Percentiles rank a stretch among this genome's conserved stretches.
These are phyloP conservation scores for Bombycilla garrulus DNA, from an alignment of 2,113 vertebrate species.

Conservation along the genomic window DNA sequence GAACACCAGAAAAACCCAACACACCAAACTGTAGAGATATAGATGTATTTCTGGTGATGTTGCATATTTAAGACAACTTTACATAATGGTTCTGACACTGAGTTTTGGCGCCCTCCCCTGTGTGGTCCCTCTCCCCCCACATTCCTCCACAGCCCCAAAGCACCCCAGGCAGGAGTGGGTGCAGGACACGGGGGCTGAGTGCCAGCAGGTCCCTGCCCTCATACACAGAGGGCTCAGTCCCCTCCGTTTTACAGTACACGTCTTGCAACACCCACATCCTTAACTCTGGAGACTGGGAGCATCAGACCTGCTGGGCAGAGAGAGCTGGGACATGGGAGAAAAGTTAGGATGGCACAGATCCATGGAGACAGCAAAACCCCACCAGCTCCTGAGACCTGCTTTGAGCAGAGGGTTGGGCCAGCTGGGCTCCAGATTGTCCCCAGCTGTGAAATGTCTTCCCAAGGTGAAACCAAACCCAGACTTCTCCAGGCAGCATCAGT, in stretches of 20 bases:
- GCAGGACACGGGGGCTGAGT: not conserved
- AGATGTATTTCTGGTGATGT: conserved; percentile 55
- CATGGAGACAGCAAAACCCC: not conserved
- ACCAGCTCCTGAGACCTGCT: not conserved
- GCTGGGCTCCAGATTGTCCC: not conserved
- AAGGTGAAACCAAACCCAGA: not conserved
- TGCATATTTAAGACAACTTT: conserved; percentile 69
- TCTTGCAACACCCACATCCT: not conserved
- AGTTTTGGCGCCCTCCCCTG: not conserved
- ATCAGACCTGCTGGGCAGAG: rapidly evolving
- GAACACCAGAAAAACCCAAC: not conserved
- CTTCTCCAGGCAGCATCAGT: not conserved
- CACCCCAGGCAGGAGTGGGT: no score
- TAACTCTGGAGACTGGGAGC: not conserved
- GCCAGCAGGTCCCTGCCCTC: not conserved
- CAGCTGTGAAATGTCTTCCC: not conserved
- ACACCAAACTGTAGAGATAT: not conserved
- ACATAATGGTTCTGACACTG: conserved; percentile 34
- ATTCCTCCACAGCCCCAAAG: not conserved
- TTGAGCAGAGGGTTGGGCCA: not conserved
- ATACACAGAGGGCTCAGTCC: not conserved
- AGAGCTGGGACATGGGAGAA: not conserved
- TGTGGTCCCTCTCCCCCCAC: not conserved
- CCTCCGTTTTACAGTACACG: rapidly evolving
- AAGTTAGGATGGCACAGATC: not conserved